A percentile compares a stretch with the other conserved stretches of the same genome.
phyloP scores from a whole-genome alignment of 1,140 invertebrate species.

The Hetaerina americana region DNA sequence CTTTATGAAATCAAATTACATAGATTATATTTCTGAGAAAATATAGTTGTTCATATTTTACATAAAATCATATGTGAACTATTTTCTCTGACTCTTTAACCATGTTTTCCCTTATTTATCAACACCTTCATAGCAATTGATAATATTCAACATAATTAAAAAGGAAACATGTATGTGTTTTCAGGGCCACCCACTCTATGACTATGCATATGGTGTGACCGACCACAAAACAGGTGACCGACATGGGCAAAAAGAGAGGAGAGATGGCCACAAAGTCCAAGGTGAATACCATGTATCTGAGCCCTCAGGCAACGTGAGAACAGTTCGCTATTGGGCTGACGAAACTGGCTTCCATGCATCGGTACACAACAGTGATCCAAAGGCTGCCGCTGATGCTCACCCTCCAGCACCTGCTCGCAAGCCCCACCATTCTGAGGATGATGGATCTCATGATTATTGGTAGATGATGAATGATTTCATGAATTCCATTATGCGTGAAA shows the following conservation, averaged over 20 bases:
- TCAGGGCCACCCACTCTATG: neutral
- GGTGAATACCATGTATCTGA: slow-evolving; percentile 28
- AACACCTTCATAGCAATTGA: too few species aligned
- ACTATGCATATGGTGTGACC: neutral
- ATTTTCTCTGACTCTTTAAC: too few species aligned
- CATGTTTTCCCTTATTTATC: too few species aligned
- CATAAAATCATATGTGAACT: too few species aligned
- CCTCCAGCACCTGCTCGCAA: neutral
- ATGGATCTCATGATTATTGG: neutral
- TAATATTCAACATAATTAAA: too few species aligned
- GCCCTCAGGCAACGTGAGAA: slow-evolving; percentile 17
- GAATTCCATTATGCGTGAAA: too few species aligned
- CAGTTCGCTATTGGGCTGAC: slow-evolving; percentile 18
- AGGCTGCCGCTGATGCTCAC: neutral
- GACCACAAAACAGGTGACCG: neutral
- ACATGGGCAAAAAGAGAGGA: slow-evolving; percentile 38
- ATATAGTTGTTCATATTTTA: too few species aligned
- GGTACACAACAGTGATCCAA: neutral
- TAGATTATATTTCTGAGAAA: too few species aligned
- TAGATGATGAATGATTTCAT: neutral
- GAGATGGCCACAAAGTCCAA: slow-evolving; percentile 39
- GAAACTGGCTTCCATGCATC: slow-evolving; percentile 23
- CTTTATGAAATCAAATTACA: too few species aligned
- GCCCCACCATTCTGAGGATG: neutral
- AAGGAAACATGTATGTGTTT: too few species aligned